These are phyloP conservation scores for Diarsia dahlii DNA, from an alignment of 2,888 invertebrate genomes.

Conservation along the genomic window DNA sequence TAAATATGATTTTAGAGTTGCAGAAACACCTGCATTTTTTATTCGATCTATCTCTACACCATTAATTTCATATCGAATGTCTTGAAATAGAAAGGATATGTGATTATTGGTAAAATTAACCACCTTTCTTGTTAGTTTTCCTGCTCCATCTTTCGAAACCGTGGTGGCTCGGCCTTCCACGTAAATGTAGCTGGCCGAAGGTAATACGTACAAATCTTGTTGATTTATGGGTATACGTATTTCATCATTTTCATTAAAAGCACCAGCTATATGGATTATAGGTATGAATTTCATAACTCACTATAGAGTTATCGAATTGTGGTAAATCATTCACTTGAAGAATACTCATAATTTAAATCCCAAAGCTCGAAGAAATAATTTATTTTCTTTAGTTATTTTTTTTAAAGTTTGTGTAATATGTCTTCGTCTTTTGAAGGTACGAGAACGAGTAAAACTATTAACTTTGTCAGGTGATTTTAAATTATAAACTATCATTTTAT, in stretches of 20 bases:
- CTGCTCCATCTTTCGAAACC: not conserved
- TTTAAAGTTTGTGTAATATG: not conserved
- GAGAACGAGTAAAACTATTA: not conserved
- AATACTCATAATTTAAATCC: slow-evolving; percentile 4
- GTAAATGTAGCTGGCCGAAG: not conserved
- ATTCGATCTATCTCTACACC: not conserved
- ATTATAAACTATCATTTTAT: slow-evolving; percentile 5
- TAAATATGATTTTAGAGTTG: slow-evolving; percentile 10
- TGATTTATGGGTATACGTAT: not conserved
- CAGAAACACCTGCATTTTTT: not conserved
- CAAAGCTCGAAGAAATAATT: slow-evolving; percentile 3
- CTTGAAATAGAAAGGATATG: slow-evolving; percentile 6
- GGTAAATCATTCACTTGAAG: not conserved
- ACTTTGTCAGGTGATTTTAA: not conserved
- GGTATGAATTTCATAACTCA: slow-evolving; percentile 7
- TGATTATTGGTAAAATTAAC: not conserved
- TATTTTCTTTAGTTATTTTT: not conserved
- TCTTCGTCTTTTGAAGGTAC: slow-evolving; percentile 3
- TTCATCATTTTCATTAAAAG: slow-evolving; percentile 5
- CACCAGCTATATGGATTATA: not conserved
- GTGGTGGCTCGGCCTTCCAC: not conserved
- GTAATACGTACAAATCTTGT: slow-evolving; percentile 2
- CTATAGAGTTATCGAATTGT: not conserved
- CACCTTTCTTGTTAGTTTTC: not conserved
- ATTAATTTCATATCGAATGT: slow-evolving; percentile 3